These are phyloP conservation scores for Austrolebias charrua DNA, from an alignment of 2,797 vertebrate species.

Conservation along the genomic window DNA sequence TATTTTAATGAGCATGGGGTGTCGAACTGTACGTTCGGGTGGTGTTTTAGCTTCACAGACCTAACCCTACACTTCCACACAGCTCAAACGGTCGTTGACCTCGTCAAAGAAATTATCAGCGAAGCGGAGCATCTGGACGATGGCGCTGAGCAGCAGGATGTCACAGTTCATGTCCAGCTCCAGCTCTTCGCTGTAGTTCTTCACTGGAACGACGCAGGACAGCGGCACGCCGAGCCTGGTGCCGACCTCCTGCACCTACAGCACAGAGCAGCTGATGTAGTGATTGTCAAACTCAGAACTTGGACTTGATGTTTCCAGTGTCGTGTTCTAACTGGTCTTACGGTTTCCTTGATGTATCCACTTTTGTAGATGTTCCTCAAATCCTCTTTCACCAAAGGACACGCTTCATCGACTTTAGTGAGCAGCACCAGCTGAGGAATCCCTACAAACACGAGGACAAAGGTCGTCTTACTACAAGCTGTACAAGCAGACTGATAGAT, in stretches of 20 bases:
- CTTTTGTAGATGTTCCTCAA: constrained; percentile 51
- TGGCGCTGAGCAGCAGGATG: constrained; percentile 71
- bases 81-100: constrained; percentile 15
- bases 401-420: constrained; percentile 71
- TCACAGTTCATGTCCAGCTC: constrained; percentile 69
- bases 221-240: constrained; percentile 69
- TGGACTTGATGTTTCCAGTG: background rate
- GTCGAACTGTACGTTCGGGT: too few relatives aligned
- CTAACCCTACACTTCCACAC: background rate
- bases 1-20: too few relatives aligned
- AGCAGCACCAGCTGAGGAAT: constrained; percentile 69
- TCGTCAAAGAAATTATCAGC: constrained; percentile 75
- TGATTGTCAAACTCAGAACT: background rate
- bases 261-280: background rate
- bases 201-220: constrained; percentile 77
- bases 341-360: constrained; percentile 55
- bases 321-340: constrained; percentile 22
- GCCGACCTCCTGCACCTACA: constrained; percentile 66
- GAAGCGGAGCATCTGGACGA: constrained; percentile 72
- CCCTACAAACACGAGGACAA: constrained; percentile 36
- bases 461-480: background rate
- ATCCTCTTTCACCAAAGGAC: constrained; percentile 46
- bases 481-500: too few relatives aligned
- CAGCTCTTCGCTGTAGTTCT: constrained; percentile 77
- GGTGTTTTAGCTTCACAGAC: background rate